Evolutionary conservation across 1,140 invertebrate species (phyloP).

Genomic region (Hestina assimilis): DNA sequence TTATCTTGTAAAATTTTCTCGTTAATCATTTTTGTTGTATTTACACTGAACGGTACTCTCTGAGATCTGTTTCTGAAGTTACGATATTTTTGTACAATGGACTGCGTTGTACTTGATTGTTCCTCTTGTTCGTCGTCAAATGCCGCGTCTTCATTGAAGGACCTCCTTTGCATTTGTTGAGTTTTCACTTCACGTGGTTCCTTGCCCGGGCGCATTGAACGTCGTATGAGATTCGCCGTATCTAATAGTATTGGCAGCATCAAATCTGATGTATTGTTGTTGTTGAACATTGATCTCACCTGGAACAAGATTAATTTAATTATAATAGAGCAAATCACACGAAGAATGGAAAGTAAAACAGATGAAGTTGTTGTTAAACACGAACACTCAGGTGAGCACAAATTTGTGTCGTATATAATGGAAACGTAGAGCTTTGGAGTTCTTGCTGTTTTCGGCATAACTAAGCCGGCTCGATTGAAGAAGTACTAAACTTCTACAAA

Average conservation of each 20-base stretch:
- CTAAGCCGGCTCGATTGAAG: no score
- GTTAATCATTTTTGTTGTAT: conserved; percentile 35
- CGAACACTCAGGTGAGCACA: no score
- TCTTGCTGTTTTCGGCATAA: no score
- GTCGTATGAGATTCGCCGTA: conserved; percentile 81
- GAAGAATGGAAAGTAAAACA: no score
- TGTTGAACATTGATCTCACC: conserved; percentile 79
- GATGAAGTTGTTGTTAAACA: no score
- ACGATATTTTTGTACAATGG: conserved; percentile 34
- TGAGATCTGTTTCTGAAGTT: conserved; percentile 41
- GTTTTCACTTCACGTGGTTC: conserved; percentile 49
- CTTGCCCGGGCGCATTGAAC: conserved; percentile 61
- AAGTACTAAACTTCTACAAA: no score
- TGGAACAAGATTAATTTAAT: conserved; percentile 63
- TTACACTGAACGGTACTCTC: conserved; percentile 27
- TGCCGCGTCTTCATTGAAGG: conserved; percentile 50
- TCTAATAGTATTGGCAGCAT: conserved; percentile 82
- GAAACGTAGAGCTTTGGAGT: no score
- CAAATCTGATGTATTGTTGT: conserved; percentile 78
- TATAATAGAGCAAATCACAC: no score
- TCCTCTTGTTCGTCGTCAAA: conserved; percentile 38
- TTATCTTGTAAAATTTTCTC: conserved; percentile 37
- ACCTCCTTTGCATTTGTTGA: conserved; percentile 63
- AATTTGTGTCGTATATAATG: no score
- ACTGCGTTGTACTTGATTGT: conserved; percentile 26